These are phyloP conservation scores for Bombus superbus DNA, from an alignment of 1,140 invertebrate genomes.

Conservation along the genomic window DNA sequence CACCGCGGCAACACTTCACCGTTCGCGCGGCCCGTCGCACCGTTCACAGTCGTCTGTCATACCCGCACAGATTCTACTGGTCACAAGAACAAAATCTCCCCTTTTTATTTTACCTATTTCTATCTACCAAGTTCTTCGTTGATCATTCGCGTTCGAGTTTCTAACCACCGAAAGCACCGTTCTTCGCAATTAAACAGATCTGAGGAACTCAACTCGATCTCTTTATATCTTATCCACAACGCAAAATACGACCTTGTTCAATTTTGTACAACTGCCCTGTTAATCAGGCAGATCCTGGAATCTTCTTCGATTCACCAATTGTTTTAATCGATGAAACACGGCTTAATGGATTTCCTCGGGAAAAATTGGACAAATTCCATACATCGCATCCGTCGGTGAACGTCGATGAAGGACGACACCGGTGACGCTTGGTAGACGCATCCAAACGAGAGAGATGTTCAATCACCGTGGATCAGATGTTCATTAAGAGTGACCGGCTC, in stretches of 20 bases:
- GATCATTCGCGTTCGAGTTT: neutral
- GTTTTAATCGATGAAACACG: neutral
- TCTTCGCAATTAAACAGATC: no score
- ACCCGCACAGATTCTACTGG: constrained; percentile 49
- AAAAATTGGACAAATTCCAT: neutral
- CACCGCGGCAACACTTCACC: constrained; percentile 68
- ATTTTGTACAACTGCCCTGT: neutral
- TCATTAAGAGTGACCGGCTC: constrained; percentile 66
- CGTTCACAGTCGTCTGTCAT: constrained; percentile 61
- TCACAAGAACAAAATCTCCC: constrained; percentile 44
- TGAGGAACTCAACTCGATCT: neutral
- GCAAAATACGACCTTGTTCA: neutral
- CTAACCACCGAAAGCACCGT: neutral
- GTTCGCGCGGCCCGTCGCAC: constrained; percentile 62
- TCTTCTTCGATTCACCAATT: neutral
- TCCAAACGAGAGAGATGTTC: constrained; percentile 54
- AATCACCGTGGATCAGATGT: constrained; percentile 67
- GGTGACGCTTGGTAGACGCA: constrained; percentile 37
- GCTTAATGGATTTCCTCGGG: neutral
- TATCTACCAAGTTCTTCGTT: neutral
- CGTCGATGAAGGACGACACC: neutral
- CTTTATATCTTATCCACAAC: neutral
- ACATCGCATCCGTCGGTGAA: neutral
- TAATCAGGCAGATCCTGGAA: neutral
- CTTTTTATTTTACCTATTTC: neutral